A percentile compares a stretch with the other conserved stretches of the same genome.
phyloP scores from a whole-genome alignment of 2,797 vertebrate genomes.

The Aeoliscus strigatus region DNA sequence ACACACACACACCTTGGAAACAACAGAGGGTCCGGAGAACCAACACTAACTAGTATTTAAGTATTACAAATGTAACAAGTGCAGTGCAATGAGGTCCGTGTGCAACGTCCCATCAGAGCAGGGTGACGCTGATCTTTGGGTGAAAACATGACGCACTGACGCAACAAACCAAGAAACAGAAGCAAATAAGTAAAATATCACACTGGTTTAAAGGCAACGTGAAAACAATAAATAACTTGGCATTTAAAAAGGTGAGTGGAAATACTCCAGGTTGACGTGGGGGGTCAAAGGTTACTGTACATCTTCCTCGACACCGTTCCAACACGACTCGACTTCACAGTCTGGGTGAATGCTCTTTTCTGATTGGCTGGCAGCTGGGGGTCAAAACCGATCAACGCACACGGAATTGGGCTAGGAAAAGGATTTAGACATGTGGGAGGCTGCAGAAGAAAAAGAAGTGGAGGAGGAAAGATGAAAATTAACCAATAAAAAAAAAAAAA shows the following conservation, averaged over 20 bases:
- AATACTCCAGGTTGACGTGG: conserved; percentile 29
- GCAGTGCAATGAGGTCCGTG: conserved; percentile 40
- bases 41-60: too few relatives aligned
- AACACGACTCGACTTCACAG: conserved; percentile 50
- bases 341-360: too few relatives aligned
- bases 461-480: too few relatives aligned
- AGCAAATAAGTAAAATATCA: conserved; percentile 8
- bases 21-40: too few relatives aligned
- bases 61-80: conserved; percentile 42
- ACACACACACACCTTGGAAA: too few relatives aligned
- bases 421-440: too few relatives aligned
- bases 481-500: too few relatives aligned
- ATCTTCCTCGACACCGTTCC: conserved; percentile 22
- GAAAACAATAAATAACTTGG: conserved; percentile 67
- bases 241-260: conserved; percentile 55
- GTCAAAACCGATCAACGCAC: too few relatives aligned
- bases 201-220: conserved; percentile 59
- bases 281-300: background rate
- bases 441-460: too few relatives aligned
- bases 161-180: conserved; percentile 14
- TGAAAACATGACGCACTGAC: conserved; percentile 21
- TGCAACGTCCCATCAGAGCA: conserved; percentile 46
- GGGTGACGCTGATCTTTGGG: conserved; percentile 57
- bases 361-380: too few relatives aligned
- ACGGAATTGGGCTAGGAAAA: too few relatives aligned